Evolutionary conservation across 2,797 vertebrate species (phyloP), one percentile per base, ranked within the genome.

Genomic region (Coracias cyanogaster): DNA sequence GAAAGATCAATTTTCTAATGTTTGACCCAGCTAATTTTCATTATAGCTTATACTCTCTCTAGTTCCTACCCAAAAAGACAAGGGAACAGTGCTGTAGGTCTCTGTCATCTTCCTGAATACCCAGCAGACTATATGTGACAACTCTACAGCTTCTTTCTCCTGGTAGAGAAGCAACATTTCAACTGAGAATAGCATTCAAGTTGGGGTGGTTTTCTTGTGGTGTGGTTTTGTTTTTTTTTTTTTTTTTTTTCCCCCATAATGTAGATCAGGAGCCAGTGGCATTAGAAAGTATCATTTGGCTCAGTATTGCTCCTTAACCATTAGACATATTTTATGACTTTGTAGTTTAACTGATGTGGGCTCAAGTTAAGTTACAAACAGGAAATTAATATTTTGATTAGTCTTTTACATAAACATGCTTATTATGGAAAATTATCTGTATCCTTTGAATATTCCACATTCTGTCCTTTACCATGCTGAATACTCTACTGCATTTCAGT

Each of bases 301-400:
- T 94, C 80, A 41, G 26, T 78, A n/a, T 64, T 89, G 55, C 45
- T 60, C 45, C 26, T 89, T 80, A 96, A 65, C 51, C 60, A 37
- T 70, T 82, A 82, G 55, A 41, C 3, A 1, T 76, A 29, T 76
- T 80, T 94, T 89, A 82, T 80, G 49, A 28, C 48, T 93, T 89
- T 73, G 7, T 85, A 43, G 19, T 93, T 94, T 86, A 90, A 90
- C 35, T 86, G 66, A 70, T 89, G 51, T 51, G 33, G 51, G 46
- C 65, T 57, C 15, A 80, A 82, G 52, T 76, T 61, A 51, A 85
- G 37, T 61, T 91, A 17, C 45, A 90, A 94, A 61, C 29, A 91
- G 60, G 43, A 95, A 92, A 94, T 54, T 4, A 89, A 52, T 87
- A 74, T 92, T 95, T 89, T 95, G 61, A 89, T 91, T 91, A 72